phyloP scores from a whole-genome alignment of 2,797 vertebrate genomes.

The Microctenopoma stevenorrisi region DNA sequence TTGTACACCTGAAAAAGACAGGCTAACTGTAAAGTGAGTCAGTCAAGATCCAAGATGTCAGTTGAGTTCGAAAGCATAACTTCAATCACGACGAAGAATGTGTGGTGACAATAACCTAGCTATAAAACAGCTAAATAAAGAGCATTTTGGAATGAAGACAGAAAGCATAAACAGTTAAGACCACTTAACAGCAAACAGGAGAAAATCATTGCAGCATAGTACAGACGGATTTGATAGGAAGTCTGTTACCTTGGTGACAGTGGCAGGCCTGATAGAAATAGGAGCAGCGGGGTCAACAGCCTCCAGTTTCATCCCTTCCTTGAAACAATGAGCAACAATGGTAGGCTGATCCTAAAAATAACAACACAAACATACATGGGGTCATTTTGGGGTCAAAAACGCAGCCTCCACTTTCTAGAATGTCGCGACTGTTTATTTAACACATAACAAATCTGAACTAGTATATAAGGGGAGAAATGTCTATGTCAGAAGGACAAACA shows the following conservation, averaged over 20 bases:
- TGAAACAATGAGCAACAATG: slow-evolving; percentile 89
- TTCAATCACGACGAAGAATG: neutral
- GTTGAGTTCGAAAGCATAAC: neutral
- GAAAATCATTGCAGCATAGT: slow-evolving; percentile 6
- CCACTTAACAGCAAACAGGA: slow-evolving; percentile 19
- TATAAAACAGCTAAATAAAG: neutral
- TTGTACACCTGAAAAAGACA: slow-evolving; percentile 87
- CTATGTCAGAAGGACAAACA: neutral
- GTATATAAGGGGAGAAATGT: neutral
- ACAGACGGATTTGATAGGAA: slow-evolving; percentile 46
- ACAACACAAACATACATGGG: slow-evolving; percentile 23
- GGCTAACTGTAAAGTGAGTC: neutral
- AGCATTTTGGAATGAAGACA: neutral
- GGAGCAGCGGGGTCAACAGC: slow-evolving; percentile 92
- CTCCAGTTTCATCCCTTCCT: slow-evolving; percentile 95
- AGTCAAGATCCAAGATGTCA: neutral
- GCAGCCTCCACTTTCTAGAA: neutral
- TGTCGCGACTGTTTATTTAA: neutral
- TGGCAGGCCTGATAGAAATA: slow-evolving; percentile 93
- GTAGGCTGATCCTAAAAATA: slow-evolving; percentile 88
- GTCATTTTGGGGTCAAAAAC: slow-evolving; percentile 29
- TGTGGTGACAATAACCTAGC: neutral
- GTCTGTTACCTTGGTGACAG: slow-evolving; percentile 91
- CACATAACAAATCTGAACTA: slow-evolving; percentile 1
- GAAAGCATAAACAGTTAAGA: slow-evolving; percentile 12